phyloP scores from a whole-genome alignment of 2,888 invertebrate genomes.

The Dynastes tityus region DNA sequence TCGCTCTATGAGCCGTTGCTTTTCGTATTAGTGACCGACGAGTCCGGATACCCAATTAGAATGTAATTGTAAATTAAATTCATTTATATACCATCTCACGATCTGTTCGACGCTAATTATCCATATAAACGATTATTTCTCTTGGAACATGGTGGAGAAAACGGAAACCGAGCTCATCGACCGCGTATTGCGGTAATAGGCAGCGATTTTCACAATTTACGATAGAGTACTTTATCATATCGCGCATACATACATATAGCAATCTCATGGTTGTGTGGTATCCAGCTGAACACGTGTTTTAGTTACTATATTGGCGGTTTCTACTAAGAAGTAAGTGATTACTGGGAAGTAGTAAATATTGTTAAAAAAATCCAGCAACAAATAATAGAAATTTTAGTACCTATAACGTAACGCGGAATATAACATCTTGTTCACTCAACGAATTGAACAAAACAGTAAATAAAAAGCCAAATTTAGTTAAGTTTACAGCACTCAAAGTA shows the following conservation, averaged over 20 bases:
- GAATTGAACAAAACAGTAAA: too few species aligned
- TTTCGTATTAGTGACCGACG: not conserved
- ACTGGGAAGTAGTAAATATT: not conserved
- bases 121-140: constrained; percentile 21
- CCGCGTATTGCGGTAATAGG: constrained; percentile 12
- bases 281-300: not conserved
- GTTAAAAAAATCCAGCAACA: not conserved
- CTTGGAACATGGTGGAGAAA: not conserved
- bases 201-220: not conserved
- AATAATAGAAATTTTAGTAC: too few species aligned
- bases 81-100: constrained; percentile 39
- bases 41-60: constrained; percentile 42
- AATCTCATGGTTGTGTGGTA: not conserved
- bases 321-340: not conserved
- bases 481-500: too few species aligned
- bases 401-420: too few species aligned
- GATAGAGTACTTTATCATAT: not conserved
- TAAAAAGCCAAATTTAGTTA: too few species aligned
- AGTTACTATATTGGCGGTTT: not conserved
- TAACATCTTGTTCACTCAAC: too few species aligned
- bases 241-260: too few species aligned
- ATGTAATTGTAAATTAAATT: constrained; percentile 50
- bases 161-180: not conserved
- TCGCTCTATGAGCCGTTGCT: constrained; percentile 1
- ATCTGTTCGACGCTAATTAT: constrained; percentile 26